A percentile compares a stretch with the other conserved stretches of the same genome.
Conservation (phyloP, 2,113 vertebrate genomes). For the Apistogramma diplotaenia region DNA sequence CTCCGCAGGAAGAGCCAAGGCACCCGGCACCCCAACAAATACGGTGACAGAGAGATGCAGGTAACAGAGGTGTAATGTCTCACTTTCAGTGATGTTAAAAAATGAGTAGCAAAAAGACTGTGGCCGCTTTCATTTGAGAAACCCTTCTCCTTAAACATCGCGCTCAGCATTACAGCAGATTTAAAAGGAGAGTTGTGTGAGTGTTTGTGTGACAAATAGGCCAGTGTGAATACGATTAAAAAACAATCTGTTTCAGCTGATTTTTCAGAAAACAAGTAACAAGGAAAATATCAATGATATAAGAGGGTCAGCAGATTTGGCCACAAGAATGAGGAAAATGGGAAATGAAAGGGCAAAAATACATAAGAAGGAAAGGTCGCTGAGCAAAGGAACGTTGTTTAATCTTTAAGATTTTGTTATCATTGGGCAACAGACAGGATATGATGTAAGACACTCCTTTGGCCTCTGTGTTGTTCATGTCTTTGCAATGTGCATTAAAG, state of each 20-base stretch:
- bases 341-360: not conserved
- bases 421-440: slow-evolving; percentile 41
- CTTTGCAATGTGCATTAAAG: slow-evolving; percentile 26
- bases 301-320: slow-evolving; percentile 33
- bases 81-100: not conserved
- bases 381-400: not conserved
- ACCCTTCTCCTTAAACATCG: slow-evolving; percentile 3
- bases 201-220: slow-evolving; percentile 26
- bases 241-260: slow-evolving; percentile 58
- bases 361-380: slow-evolving; percentile 26
- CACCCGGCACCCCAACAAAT: slow-evolving; percentile 85
- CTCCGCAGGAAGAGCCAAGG: slow-evolving; percentile 83
- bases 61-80: slow-evolving; percentile 46
- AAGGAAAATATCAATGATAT: slow-evolving; percentile 5
- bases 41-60: slow-evolving; percentile 86
- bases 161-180: slow-evolving; percentile 22
- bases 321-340: not conserved
- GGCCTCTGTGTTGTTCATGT: not conserved
- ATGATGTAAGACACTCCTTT: slow-evolving; percentile 32
- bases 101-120: not conserved
- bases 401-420: slow-evolving; percentile 25
- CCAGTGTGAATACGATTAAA: slow-evolving; percentile 52
- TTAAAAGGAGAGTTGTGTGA: slow-evolving; percentile 15
- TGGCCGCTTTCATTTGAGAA: slow-evolving; percentile 4
- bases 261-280: slow-evolving; percentile 40